Evolutionary conservation across 2,797 vertebrate genomes (phyloP), one percentile per base, ranked within the genome.

Genomic region (Coranthus polyacanthus): DNA sequence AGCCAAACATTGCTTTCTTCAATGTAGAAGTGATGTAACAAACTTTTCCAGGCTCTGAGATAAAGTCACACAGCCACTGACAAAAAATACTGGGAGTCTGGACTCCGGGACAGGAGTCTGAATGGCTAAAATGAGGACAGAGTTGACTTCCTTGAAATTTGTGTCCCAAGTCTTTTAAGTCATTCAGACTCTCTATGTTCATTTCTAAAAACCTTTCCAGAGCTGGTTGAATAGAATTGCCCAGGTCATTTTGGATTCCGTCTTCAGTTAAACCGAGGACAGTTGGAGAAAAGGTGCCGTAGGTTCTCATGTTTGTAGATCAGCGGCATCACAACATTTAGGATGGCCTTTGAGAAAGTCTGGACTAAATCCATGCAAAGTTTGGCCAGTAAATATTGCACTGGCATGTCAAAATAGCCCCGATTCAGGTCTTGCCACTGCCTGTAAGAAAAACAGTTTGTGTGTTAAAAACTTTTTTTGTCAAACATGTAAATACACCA

Each of bases 331-430:
- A 47, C 10, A 2, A 24, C 12, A 21, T 51, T 37, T 10, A 65
- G 7, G 13, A 72, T 54, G 10, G 15, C 13, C 20, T 65, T 13
- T 12, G 61, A 24, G 10, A 53, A 12, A n/a, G 1, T n/a, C 37
- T 60, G 56, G 37, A 66, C 17, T 2, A 59, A 13, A 8, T 72
- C 47, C 55, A 72, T 58, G 47, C 54, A 51, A 13, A 11, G 18
- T 8, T 24, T 15, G 3, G 21, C 32, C 9, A 72, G 2, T 0
- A 12, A 0, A 6, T n/a, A n/a, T n/a, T n/a, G n/a, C 15, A 1
- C 11, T 11, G 3, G 21, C 4, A 2, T 16, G 32, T n/a, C n/a
- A n/a, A n/a, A n/a, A 34, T 6, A 22, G 41, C 2, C 29, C 9
- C 52, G 12, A 24, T 13, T 0, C 15, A 13, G 2, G 0, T 12